These are phyloP conservation scores for Actenoides hombroni DNA, from an alignment of 2,113 vertebrate species.

Conservation along the genomic window DNA sequence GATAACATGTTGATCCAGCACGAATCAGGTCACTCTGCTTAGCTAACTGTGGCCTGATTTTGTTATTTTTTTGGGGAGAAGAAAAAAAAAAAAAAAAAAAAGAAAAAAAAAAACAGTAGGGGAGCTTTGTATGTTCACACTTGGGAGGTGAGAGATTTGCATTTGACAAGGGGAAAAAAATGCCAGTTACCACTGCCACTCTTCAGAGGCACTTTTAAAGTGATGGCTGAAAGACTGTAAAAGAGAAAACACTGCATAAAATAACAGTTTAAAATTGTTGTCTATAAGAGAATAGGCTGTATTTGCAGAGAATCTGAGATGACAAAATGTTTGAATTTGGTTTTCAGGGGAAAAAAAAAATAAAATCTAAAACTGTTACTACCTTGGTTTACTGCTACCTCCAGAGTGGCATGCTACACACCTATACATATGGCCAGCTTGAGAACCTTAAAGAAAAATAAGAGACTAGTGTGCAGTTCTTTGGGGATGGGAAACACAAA, in stretches of 20 bases:
- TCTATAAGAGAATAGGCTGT: neutral
- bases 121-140: conserved; percentile 17
- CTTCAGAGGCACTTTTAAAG: conserved; percentile 12
- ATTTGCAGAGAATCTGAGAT: neutral
- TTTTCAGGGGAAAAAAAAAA: neutral
- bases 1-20: conserved; percentile 65
- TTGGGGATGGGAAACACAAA: neutral
- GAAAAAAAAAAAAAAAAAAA: neutral
- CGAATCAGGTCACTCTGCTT: conserved; percentile 61
- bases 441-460: neutral
- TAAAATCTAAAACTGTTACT: neutral
- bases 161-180: neutral
- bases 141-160: conserved; percentile 21
- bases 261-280: neutral
- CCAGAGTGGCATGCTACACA: neutral
- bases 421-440: neutral
- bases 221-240: neutral
- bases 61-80: neutral
- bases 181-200: neutral
- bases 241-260: neutral
- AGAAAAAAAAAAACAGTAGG: neutral
- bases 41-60: conserved; percentile 52
- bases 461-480: neutral
- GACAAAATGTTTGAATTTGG: neutral
- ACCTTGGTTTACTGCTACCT: neutral